Base-by-base conservation (phyloP, 2,113 vertebrate species). In the Tragulus kanchil region DNA sequence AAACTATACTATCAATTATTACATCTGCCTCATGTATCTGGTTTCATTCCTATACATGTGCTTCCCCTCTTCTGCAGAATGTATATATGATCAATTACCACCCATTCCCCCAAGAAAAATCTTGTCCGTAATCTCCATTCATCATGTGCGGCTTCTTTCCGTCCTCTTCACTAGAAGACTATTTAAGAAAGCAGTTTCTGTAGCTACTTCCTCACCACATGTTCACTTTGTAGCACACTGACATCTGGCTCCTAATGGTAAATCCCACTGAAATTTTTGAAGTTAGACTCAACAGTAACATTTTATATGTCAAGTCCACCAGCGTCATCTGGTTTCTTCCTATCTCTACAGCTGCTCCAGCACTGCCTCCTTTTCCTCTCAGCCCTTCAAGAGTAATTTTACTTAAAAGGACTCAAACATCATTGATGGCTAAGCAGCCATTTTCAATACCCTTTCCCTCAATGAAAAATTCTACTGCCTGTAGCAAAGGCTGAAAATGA, bases 361-460 rank as follows among this genome's bases (percentile, higher is more conserved):
- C 4, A 16, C 15, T 42, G 6, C 8, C 14, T 92, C 17, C 14
- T 45, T 8, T 58, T 96, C n/a, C 28, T 48, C n/a, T 79, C 45
- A 54, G 75, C 4, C 19, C 25, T 50, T 52, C 90, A 17, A 19
- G 75, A 90, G 56, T 42, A 92, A 78, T 89, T 93, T 91, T 93
- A 61, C n/a, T 52, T 14, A 50, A 79, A 21, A 83, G 6, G 1
- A 58, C 3, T 71, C 8, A 13, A 91, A 78, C 4, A 83, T 7
- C n/a, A 61, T 7, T 67, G 28, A 7, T 19, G 65, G 23, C 42
- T 93, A 50, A 59, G 61, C 0, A 89, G 3, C 50, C 19, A 73
- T 71, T 86, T 64, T n/a, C n/a, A 88, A 52, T 36, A 2, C 17
- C 1, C 1, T 36, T 48, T 71, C 12, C n/a, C 48, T 83, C 23